Base-by-base conservation (phyloP, 2,113 vertebrate genomes). In the Platysternon megacephalum region DNA sequence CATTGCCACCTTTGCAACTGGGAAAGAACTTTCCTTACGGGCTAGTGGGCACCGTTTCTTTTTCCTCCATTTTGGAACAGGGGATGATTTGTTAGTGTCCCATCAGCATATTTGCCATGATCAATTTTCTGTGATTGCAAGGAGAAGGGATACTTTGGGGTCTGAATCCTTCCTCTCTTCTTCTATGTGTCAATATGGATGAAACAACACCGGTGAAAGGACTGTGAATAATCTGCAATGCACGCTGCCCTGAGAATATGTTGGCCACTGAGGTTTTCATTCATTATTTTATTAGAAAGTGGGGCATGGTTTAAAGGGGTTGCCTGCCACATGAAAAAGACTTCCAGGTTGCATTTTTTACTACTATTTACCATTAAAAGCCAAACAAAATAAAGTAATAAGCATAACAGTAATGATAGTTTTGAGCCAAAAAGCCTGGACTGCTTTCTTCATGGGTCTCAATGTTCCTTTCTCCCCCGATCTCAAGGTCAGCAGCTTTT, bases 331-430 rank as follows among this genome's bases (percentile, higher is more conserved):
- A 0, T 56, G 91, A 91, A 52, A 53, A 93, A 52, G 42, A 78
- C 42, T 78, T 58, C 32, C 65, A 74, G 49, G 49, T 35, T 68
- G 14, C 65, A 32, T 21, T n/a, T 65, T 51, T 42, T 29, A 87
- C 56, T 90, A 84, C 5, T 0, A 11, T 17, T 52, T 80, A 76
- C 82, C 84, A 87, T 74, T 72, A 88, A 76, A 85, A 49, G 6
- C 13, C 51, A 94, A 82, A 95, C 96, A 96, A 97, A 97, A 95
- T 93, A 95, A 97, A 96, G 95, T 79, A 65, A 8, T 6, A 32
- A 29, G 35, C 84, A 74, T 85, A 93, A 53, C 29, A 90, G 82
- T 52, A 76, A 85, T 88, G 6, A 9, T 3, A 44, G 16, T 28
- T 17, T 82, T 3, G 39, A 17, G 10, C 72, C 56, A 24, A 51